Evolutionary conservation across 2,797 vertebrate species (phyloP), one percentile per base, ranked within the genome.

Genomic region (Microctenopoma steveboyesi): DNA sequence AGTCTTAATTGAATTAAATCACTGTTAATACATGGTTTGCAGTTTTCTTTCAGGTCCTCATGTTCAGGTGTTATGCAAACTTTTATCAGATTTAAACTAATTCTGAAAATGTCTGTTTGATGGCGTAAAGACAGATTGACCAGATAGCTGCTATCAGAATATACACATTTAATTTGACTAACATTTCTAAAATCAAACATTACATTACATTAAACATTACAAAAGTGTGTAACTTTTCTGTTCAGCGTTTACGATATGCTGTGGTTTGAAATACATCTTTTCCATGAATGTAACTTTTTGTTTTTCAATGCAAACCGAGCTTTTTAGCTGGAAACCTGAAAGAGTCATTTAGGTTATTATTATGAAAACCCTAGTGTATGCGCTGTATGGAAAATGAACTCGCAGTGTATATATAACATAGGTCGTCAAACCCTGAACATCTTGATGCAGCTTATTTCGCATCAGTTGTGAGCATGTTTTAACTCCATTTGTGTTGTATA

Each of bases 1-100:
- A 52, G 57, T 33, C 33, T 33, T 69, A 46, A 53, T 58, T 30
- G 43, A 53, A 61, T 57, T 3, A 58, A 71, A 83, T 72, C 6
- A 22, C 39, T 57, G 64, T 2, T 27, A 42, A 56, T 9, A 48
- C 18, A 13, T 28, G 30, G 9, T 60, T 60, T 71, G 51, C 52
- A 47, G 25, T 52, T 70, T 62, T 22, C 22, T 69, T 35, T 35
- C 9, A 35, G 33, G 33, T 8, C 33, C 9, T 9, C 2, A 11
- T 35, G 49, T 7, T 16, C 50, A 68, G n/a, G 14, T n/a, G 18
- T 33, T 18, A 8, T 0, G 53, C 33, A 43, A 37, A 62, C 15
- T 9, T 66, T 28, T 35, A 18, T 27, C 35, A 60, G 2, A 62
- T 60, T 28, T 52, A 28, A 8, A 16, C 18, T 10, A 15, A 64